Evolutionary conservation across 30 jellyfish, hydroid and myxozoan species (phyloP), one percentile per base, ranked within the genome.

Genomic region (Haliclystus octoradiatus): DNA sequence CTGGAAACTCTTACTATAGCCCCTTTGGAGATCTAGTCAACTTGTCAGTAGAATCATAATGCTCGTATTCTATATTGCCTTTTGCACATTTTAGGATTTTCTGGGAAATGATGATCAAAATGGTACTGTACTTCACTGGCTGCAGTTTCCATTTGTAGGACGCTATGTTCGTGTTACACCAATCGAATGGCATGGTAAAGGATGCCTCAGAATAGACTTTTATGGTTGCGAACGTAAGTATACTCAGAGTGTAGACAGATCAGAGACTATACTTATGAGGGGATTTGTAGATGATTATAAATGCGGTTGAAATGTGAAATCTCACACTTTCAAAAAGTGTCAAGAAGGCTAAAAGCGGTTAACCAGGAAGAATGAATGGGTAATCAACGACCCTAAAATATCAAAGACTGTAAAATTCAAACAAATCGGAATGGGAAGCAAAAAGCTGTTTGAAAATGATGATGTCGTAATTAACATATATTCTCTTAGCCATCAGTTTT

Each of bases 61-160:
- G 57, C 19, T 40, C 57, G 57, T 19, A 40, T 40, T 40, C 57
- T 40, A 40, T 40, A 5, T 9, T 40, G 57, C 57, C 19, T 40
- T 9, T n/a, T n/a, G n/a, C n/a, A 7, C 28, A 28, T 52, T 51
- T n/a, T 25, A 86, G 96, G 81, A 75, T 49, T 79, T 86, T 32
- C 62, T 86, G 23, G 99, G 99, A 2, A 90, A 90, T 70, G 95
- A 82, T 34, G 99, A 90, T 64, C 99, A 90, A 62, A 90, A 90
- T 69, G 95, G 94, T 14, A 90, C 99, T 0, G 95, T 83, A 0
- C 91, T 71, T 52, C 95, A 90, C 67, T 90, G 99, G 99, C 66
- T 90, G 34, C 64, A 62, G 3, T 27, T 24, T 1, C 95, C 95
- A 24, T 81, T 90, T 61, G 31, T 66, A 0, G 81, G 82, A 13